Conservation (phyloP, 2,113 vertebrate genomes). For the Brachypteracias leptosomus region DNA sequence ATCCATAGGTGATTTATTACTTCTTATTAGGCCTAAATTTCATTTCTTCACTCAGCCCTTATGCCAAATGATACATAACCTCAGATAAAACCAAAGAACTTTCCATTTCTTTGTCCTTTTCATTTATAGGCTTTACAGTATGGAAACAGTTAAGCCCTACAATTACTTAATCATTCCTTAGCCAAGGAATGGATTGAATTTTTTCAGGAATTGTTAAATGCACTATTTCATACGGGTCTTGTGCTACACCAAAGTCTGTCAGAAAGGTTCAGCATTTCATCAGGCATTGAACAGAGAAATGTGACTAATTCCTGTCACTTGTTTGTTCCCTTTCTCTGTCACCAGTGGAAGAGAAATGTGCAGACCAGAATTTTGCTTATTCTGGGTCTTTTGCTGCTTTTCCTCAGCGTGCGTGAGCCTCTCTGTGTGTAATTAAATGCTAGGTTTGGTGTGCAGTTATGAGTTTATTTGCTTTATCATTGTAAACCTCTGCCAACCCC, state of each 20-base stretch:
- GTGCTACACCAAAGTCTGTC: neutral
- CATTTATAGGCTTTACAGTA: neutral
- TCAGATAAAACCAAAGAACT: neutral
- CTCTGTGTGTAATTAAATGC: neutral
- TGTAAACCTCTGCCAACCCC: neutral
- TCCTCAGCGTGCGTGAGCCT: accelerated
- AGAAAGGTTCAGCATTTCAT: neutral
- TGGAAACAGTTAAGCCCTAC: neutral
- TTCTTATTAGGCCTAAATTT: neutral
- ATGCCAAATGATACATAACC: neutral
- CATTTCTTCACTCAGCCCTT: neutral
- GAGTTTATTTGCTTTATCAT: neutral
- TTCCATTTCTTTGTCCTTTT: neutral
- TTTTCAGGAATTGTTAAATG: neutral
- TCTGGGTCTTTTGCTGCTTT: neutral
- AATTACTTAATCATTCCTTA: neutral
- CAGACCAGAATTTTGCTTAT: neutral
- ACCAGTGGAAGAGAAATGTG: neutral
- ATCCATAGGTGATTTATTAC: neutral
- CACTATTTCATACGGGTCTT: neutral
- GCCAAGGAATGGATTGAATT: neutral
- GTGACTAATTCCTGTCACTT: neutral
- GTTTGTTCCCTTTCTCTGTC: neutral
- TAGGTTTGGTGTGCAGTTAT: neutral
- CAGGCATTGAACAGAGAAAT: neutral